Evolutionary conservation across 2,888 invertebrate genomes (phyloP).

Genomic region (Andrena trimmerana): DNA sequence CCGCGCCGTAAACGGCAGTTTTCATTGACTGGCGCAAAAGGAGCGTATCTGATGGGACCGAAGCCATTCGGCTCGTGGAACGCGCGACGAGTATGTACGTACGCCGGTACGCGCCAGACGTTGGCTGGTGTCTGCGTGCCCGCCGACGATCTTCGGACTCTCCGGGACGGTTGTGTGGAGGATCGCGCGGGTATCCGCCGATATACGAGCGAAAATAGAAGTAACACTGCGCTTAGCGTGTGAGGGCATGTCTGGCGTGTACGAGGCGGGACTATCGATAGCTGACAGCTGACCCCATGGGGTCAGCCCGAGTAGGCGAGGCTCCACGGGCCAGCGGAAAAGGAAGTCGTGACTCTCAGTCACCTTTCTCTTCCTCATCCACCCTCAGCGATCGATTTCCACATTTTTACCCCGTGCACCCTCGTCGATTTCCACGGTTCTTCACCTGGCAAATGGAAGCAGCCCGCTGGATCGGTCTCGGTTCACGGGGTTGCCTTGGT

Average conservation of each 20-base stretch:
- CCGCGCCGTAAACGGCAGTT: constrained; percentile 30
- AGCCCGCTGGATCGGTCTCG: constrained; percentile 25
- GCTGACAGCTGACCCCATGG: constrained; percentile 74
- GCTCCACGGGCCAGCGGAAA: constrained; percentile 69
- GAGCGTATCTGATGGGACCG: constrained; percentile 62
- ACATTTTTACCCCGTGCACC: constrained; percentile 7
- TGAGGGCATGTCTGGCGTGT: constrained; percentile 65
- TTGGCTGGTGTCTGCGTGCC: constrained; percentile 17
- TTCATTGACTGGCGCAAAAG: constrained; percentile 63
- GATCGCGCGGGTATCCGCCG: constrained; percentile 46
- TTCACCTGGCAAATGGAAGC: constrained; percentile 16
- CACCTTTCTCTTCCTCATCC: background rate
- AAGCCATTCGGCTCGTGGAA: constrained; percentile 52
- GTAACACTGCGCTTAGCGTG: constrained; percentile 68
- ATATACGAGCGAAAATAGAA: constrained; percentile 64
- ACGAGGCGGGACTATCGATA: constrained; percentile 76
- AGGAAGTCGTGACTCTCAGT: constrained; percentile 72
- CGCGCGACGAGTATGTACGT: background rate
- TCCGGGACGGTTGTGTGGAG: background rate
- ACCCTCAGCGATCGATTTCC: background rate
- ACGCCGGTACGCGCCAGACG: constrained; percentile 24
- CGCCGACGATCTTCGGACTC: constrained; percentile 25
- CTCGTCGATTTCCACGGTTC: background rate
- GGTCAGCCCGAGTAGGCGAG: constrained; percentile 74
- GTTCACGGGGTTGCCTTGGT: constrained; percentile 20